A percentile compares a stretch with the other conserved stretches of the same genome.
Conservation (phyloP, 2,797 vertebrate genomes). For the Danio jaintianensis region DNA sequence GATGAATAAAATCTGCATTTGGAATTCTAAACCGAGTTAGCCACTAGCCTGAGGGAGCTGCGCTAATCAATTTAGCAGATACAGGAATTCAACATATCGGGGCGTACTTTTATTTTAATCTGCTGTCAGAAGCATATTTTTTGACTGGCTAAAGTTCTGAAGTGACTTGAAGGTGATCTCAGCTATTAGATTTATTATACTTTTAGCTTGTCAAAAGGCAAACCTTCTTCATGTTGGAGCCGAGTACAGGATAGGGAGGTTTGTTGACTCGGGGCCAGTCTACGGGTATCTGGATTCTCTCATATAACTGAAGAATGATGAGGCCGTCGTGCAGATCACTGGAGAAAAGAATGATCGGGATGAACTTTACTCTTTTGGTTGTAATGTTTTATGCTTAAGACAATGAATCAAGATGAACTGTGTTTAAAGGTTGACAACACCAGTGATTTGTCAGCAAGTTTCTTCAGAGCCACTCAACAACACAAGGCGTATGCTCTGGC, state of each 20-base stretch:
- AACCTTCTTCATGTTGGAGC: constrained; percentile 95
- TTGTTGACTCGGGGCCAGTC: constrained; percentile 90
- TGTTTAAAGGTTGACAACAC: constrained; percentile 3
- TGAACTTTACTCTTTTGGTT: neutral
- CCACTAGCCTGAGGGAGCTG: neutral
- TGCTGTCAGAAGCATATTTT: constrained; percentile 7
- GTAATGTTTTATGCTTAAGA: neutral
- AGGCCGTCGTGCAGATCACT: constrained; percentile 91
- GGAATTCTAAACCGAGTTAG: neutral
- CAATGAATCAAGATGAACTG: neutral
- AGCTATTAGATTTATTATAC: neutral
- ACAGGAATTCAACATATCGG: constrained; percentile 5
- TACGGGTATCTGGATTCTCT: constrained; percentile 86
- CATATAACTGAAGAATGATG: constrained; percentile 93
- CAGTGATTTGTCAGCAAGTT: constrained; percentile 5
- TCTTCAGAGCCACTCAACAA: neutral
- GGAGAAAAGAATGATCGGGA: constrained; percentile 33
- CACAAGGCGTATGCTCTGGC: too few relatives aligned
- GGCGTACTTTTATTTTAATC: neutral
- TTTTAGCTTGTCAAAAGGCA: neutral
- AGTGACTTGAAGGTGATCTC: neutral
- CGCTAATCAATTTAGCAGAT: constrained; percentile 22
- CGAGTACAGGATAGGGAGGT: constrained; percentile 87
- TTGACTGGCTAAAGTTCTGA: neutral
- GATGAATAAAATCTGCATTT: constrained; percentile 3